Evolutionary conservation across 2,797 vertebrate species (phyloP).

Genomic region (Cyclura pinguis): DNA sequence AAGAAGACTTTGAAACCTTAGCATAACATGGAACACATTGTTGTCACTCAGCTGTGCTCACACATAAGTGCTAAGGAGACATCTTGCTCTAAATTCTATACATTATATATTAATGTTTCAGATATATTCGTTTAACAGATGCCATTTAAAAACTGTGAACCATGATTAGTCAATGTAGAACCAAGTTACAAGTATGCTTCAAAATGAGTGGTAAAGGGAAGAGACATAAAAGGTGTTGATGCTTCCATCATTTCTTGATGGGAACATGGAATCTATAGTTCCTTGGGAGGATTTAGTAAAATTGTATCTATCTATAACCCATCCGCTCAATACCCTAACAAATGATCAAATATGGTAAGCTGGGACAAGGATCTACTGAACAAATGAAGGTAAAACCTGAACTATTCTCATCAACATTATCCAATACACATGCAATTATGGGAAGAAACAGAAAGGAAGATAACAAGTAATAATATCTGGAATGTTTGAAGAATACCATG

Average conservation of each 20-base stretch:
- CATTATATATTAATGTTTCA: neutral
- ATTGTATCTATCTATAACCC: slow-evolving; percentile 9
- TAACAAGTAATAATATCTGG: slow-evolving; percentile 68
- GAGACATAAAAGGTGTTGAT: neutral
- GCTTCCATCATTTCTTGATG: neutral
- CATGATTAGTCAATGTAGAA: neutral
- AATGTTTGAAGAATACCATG: slow-evolving; percentile 69
- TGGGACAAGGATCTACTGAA: slow-evolving; percentile 39
- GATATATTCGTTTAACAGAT: neutral
- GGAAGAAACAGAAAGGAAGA: slow-evolving; percentile 53
- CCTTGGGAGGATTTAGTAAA: neutral
- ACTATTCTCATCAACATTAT: slow-evolving; percentile 65
- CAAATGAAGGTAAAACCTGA: slow-evolving; percentile 63
- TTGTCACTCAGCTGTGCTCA: neutral
- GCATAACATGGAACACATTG: neutral
- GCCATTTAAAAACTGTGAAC: neutral
- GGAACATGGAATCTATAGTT: neutral
- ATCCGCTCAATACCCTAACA: slow-evolving; percentile 25
- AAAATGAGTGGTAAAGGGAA: neutral
- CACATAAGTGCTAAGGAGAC: neutral
- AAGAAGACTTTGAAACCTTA: too few relatives aligned
- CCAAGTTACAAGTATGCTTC: neutral
- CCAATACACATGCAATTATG: slow-evolving; percentile 65
- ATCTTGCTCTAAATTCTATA: neutral
- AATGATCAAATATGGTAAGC: slow-evolving; percentile 30